A percentile compares a stretch with the other conserved stretches of the same genome.
phyloP scores from a whole-genome alignment of 2,888 invertebrate species.

The Protonemura montana region DNA sequence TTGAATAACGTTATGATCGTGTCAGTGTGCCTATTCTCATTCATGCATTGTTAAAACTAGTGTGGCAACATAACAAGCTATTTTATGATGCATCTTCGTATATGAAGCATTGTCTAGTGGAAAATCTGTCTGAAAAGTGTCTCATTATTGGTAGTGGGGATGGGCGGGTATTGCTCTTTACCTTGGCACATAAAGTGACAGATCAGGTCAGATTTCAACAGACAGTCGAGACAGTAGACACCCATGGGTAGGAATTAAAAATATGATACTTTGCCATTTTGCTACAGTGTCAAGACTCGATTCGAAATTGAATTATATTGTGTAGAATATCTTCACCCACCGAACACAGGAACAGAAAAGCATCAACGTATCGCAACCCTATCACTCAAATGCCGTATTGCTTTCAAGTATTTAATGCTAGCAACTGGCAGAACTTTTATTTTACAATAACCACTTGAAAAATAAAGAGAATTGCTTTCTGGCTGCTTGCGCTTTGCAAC shows the following conservation, averaged over 20 bases:
- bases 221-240: background rate
- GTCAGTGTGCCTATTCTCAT: background rate
- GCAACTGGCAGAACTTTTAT: too few species aligned
- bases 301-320: too few species aligned
- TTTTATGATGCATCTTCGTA: conserved; percentile 4
- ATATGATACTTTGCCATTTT: background rate
- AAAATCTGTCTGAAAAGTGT: background rate
- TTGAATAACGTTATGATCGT: conserved; percentile 7
- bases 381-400: too few species aligned
- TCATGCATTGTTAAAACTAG: background rate
- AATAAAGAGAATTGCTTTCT: too few species aligned
- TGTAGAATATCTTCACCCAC: too few species aligned
- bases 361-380: too few species aligned
- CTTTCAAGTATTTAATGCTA: too few species aligned
- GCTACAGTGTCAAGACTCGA: background rate
- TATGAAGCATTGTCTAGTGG: background rate
- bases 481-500: too few species aligned
- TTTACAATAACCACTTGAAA: too few species aligned
- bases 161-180: background rate
- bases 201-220: conserved; percentile 39
- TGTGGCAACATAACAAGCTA: background rate
- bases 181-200: conserved; percentile 37
- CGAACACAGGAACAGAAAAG: too few species aligned
- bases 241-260: background rate
- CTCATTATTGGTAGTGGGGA: conserved; percentile 1